phyloP scores from a whole-genome alignment of 2,888 invertebrate genomes.

The Apamea sordens region DNA sequence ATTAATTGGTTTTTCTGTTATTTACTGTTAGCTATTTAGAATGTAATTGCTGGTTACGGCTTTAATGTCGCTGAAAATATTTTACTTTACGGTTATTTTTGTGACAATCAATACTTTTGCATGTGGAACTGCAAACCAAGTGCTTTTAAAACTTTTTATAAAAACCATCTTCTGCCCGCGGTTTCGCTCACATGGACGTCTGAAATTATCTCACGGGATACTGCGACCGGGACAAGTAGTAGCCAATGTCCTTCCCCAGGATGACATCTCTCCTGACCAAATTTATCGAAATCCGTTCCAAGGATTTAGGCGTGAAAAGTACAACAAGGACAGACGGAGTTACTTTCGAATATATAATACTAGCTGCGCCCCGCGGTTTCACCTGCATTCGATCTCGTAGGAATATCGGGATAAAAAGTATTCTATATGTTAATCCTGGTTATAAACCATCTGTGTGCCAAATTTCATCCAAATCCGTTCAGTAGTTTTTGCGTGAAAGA shows the following conservation, averaged over 20 bases:
- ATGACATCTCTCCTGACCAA: neutral
- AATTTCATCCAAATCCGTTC: too few relatives aligned
- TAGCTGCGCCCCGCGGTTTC: too few relatives aligned
- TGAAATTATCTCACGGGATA: too few relatives aligned
- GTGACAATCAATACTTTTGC: neutral
- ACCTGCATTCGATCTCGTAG: too few relatives aligned
- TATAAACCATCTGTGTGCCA: too few relatives aligned
- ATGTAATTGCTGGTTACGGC: constrained; percentile 28
- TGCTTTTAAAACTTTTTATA: neutral
- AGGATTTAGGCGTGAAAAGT: neutral
- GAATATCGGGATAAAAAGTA: too few relatives aligned
- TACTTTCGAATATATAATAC: too few relatives aligned
- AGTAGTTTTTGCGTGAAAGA: too few relatives aligned
- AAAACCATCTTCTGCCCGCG: neutral
- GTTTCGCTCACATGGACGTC: neutral
- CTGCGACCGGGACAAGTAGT: neutral
- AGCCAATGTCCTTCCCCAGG: neutral
- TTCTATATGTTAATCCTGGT: too few relatives aligned
- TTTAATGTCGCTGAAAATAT: constrained; percentile 9
- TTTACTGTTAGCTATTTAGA: constrained; percentile 36
- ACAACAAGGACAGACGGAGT: too few relatives aligned
- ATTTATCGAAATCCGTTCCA: neutral
- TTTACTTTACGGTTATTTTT: constrained; percentile 3
- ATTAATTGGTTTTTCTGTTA: constrained; percentile 60
- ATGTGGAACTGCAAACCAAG: neutral